These are phyloP conservation scores for Anolis carolinensis DNA, from an alignment of 2,113 vertebrate genomes.

Conservation along the genomic window DNA sequence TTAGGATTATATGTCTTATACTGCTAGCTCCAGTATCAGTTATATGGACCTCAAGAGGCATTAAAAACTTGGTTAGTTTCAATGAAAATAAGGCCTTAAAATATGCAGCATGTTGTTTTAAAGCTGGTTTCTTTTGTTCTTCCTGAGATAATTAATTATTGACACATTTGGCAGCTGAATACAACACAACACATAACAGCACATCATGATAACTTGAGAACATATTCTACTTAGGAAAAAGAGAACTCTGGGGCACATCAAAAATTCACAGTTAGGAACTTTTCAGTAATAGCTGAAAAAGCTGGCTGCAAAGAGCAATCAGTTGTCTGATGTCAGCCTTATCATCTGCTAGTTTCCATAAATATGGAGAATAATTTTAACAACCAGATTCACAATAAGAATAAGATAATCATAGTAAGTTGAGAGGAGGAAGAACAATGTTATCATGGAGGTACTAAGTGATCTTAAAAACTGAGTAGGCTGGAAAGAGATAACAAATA, in stretches of 20 bases:
- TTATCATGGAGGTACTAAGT: conserved; percentile 45
- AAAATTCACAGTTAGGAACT: not conserved
- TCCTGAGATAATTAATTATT: not conserved
- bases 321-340: conserved; percentile 39
- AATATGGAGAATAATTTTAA: conserved; percentile 50
- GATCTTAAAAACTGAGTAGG: conserved; percentile 58
- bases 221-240: conserved; percentile 17
- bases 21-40: not conserved
- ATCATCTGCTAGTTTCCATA: conserved; percentile 40
- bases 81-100: not conserved
- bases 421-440: conserved; percentile 47
- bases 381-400: conserved; percentile 60
- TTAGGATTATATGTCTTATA: not conserved
- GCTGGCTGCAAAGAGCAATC: conserved; percentile 37
- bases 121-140: not conserved
- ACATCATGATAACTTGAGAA: not conserved
- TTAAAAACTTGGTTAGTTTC: not conserved
- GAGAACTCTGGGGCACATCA: not conserved
- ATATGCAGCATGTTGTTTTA: not conserved
- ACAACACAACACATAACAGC: not conserved
- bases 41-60: not conserved
- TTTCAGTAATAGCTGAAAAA: conserved; percentile 42
- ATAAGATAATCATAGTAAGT: conserved; percentile 58
- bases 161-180: conserved; percentile 6
- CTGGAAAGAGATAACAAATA: conserved; percentile 45